phyloP scores from a whole-genome alignment of 1,140 invertebrate species.

The Magallana angulata region DNA sequence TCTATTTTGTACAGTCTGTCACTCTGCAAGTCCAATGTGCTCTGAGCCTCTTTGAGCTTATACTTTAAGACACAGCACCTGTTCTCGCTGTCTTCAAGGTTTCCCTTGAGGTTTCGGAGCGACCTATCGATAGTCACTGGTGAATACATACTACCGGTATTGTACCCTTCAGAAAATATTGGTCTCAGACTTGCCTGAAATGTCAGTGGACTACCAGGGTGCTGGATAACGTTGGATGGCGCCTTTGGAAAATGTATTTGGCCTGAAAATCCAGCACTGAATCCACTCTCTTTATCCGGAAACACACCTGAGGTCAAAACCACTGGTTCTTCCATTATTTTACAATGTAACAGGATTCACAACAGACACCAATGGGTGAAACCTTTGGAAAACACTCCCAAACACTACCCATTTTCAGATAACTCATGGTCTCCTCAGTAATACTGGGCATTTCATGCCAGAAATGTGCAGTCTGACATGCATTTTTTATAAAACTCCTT shows the following conservation, averaged over 20 bases:
- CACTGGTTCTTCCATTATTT: constrained; percentile 3
- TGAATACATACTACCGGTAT: background rate
- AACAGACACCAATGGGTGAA: too few relatives aligned
- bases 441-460: background rate
- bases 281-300: background rate
- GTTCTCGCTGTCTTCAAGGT: constrained; percentile 74
- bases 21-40: constrained; percentile 73
- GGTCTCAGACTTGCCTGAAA: background rate
- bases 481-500: background rate
- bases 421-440: too few relatives aligned
- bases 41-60: constrained; percentile 76
- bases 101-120: constrained; percentile 61
- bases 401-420: too few relatives aligned
- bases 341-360: too few relatives aligned
- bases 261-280: constrained; percentile 12
- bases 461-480: background rate
- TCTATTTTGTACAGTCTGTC: constrained; percentile 73
- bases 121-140: constrained; percentile 53
- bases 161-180: background rate
- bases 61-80: constrained; percentile 69
- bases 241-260: background rate
- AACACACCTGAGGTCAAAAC: background rate
- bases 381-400: too few relatives aligned
- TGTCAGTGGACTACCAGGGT: background rate
- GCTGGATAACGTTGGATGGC: background rate